Conservation (phyloP, 1,140 invertebrate species). For the Drosophila subpulchrella region DNA sequence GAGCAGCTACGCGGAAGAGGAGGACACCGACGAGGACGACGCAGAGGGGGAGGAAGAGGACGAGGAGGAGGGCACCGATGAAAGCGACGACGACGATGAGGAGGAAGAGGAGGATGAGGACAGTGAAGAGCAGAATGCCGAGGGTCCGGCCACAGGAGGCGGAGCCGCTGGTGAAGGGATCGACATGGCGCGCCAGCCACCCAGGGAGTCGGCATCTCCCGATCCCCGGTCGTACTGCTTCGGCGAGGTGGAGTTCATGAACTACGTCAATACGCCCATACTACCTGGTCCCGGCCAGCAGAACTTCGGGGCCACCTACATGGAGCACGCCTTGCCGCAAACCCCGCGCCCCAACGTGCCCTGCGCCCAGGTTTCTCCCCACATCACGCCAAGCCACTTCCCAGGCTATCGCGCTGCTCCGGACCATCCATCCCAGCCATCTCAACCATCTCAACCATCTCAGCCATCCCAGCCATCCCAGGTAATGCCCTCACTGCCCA, state of each 20-base stretch:
- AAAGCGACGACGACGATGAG: not conserved
- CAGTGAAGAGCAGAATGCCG: not conserved
- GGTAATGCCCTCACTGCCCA: not conserved
- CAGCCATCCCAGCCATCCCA: not conserved
- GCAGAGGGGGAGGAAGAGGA: not conserved
- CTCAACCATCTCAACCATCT: not conserved
- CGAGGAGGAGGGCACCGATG: not conserved
- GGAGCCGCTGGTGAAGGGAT: too few species aligned
- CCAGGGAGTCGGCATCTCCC: not conserved
- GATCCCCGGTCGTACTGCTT: not conserved
- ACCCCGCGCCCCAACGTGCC: not conserved
- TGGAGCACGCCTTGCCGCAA: not conserved
- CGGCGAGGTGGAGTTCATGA: conserved; percentile 14
- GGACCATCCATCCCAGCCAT: not conserved
- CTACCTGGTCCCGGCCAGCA: not conserved
- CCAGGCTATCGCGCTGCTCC: not conserved
- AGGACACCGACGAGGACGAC: not conserved
- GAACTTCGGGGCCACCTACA: not conserved
- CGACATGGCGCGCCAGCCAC: not conserved
- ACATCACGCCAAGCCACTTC: not conserved
- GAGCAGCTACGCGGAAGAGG: not conserved
- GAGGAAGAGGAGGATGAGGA: not conserved
- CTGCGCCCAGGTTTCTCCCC: conserved; percentile 3
- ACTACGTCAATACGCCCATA: conserved; percentile 3
- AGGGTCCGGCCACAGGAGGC: too few species aligned